phyloP scores from a whole-genome alignment of 2,797 vertebrate genomes.

The Malacoraja senta region DNA sequence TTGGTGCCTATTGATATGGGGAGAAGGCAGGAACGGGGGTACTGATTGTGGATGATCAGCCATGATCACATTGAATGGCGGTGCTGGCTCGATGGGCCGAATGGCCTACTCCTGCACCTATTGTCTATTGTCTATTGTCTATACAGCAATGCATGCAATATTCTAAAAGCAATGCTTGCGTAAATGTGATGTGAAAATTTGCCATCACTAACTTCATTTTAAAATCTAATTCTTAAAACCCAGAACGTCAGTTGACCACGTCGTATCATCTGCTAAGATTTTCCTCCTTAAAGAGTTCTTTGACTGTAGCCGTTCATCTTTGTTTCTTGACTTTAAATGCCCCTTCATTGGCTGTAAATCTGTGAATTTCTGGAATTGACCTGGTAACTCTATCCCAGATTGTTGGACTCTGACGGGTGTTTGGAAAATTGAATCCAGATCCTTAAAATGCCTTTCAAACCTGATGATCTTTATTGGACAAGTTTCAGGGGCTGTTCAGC shows the following conservation, averaged over 20 bases:
- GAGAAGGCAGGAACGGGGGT: no score
- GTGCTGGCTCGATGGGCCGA: no score
- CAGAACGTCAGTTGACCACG: neutral
- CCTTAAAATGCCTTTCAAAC: slow-evolving; percentile 19
- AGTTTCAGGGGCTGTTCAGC: neutral
- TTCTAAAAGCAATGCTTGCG: no score
- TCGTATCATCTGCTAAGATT: no score
- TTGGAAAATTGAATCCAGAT: neutral
- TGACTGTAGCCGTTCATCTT: neutral
- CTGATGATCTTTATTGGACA: slow-evolving; percentile 19
- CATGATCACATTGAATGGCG: no score
- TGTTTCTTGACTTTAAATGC: neutral
- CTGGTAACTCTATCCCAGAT: neutral
- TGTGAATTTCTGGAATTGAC: slow-evolving; percentile 1
- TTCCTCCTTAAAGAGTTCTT: neutral
- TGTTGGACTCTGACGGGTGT: neutral
- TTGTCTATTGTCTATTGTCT: neutral
- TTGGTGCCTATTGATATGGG: no score
- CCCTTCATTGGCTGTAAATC: neutral
- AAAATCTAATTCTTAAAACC: neutral
- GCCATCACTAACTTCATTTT: neutral
- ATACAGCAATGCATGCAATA: neutral
- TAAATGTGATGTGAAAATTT: neutral
- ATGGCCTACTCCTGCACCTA: neutral
- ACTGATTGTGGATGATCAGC: no score